Evolutionary conservation across 2,888 invertebrate species (phyloP).

Genomic region (Nemoura dubitans): DNA sequence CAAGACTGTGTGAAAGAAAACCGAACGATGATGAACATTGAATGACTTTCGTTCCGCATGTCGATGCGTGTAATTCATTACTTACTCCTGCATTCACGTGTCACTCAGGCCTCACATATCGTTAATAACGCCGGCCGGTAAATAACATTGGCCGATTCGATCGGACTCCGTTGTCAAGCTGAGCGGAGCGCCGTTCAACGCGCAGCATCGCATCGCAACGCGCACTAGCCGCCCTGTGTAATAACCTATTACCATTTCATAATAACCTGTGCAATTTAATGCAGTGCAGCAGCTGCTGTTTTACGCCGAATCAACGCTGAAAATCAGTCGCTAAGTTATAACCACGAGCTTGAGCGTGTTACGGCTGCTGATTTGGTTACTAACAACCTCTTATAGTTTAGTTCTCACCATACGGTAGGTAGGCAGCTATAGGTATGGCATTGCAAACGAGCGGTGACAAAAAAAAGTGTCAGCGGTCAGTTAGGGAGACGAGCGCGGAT

Average conservation of each 20-base stretch:
- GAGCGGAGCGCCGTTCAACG: neutral
- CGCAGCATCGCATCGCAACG: neutral
- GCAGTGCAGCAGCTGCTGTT: neutral
- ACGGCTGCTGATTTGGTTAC: neutral
- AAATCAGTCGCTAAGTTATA: neutral
- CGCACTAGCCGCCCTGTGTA: neutral
- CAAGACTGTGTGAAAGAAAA: neutral
- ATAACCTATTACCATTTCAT: neutral
- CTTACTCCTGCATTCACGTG: constrained; percentile 20
- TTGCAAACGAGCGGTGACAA: neutral
- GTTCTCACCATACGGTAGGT: no score
- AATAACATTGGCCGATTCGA: neutral
- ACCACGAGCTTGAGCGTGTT: neutral
- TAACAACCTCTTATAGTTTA: neutral
- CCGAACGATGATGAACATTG: neutral
- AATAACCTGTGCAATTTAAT: neutral
- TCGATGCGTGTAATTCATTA: constrained; percentile 21
- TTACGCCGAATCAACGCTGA: neutral
- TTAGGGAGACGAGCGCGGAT: neutral
- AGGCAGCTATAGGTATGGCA: neutral
- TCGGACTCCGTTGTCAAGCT: neutral
- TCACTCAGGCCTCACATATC: constrained; percentile 24
- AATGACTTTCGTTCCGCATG: constrained; percentile 12
- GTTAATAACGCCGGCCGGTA: neutral
- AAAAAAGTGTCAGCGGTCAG: constrained; percentile 25